Percentiles rank a stretch among this genome's conserved stretches.
Conservation (phyloP, 2,797 vertebrate species). For the Crypturellus tataupa region DNA sequence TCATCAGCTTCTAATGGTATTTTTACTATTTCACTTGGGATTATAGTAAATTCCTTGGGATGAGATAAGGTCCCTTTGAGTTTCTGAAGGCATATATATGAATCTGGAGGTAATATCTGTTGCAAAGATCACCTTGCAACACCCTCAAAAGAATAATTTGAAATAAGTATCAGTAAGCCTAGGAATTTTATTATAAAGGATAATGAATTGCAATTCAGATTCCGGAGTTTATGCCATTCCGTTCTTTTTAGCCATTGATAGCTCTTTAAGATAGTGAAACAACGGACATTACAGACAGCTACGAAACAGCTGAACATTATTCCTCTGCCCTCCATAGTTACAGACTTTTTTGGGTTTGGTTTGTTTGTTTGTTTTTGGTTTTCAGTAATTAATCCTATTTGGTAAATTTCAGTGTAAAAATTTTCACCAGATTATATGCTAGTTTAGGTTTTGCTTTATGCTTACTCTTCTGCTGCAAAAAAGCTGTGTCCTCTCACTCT, state of each 20-base stretch:
- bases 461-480: constrained; percentile 80
- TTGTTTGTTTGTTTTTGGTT: background rate
- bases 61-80: background rate
- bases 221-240: background rate
- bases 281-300: background rate
- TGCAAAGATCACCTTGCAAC: background rate
- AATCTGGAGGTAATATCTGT: background rate
- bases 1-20: background rate
- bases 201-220: background rate
- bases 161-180: background rate
- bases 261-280: background rate
- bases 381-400: background rate
- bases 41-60: no score
- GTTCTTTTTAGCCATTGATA: background rate
- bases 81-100: background rate
- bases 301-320: background rate
- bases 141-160: background rate
- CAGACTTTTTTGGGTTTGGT: no score
- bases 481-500: constrained; percentile 30
- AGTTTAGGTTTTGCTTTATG: constrained; percentile 14
- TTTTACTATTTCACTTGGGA: no score
- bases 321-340: background rate
- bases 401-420: background rate
- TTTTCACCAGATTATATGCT: background rate
- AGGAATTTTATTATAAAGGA: background rate